These are phyloP conservation scores for Pandemis corylana DNA, from an alignment of 2,888 invertebrate species.

Conservation along the genomic window DNA sequence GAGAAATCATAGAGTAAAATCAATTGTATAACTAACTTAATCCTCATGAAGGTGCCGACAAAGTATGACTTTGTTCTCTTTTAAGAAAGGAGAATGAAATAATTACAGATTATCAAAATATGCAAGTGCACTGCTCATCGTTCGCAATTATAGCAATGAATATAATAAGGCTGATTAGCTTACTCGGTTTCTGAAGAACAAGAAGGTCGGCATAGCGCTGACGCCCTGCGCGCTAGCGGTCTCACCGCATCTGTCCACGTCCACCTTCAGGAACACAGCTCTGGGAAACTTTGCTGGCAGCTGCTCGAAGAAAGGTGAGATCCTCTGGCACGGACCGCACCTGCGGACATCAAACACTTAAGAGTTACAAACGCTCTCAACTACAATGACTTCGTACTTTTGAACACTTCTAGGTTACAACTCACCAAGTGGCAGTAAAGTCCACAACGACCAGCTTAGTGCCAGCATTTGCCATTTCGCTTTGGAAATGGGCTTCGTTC, in stretches of 20 bases:
- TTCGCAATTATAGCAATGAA: too few species aligned
- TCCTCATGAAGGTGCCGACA: too few species aligned
- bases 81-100: too few species aligned
- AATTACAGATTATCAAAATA: too few species aligned
- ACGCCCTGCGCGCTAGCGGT: constrained; percentile 93
- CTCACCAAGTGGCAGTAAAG: constrained; percentile 96
- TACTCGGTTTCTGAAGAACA: constrained; percentile 95
- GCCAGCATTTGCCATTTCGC: constrained; percentile 93
- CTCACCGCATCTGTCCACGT: too few species aligned
- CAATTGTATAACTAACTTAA: too few species aligned
- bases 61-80: too few species aligned
- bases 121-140: too few species aligned
- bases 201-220: constrained; percentile 99
- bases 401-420: constrained; percentile 57
- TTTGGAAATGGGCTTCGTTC: constrained; percentile 93
- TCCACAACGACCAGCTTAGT: constrained; percentile 96
- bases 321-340: constrained; percentile 98
- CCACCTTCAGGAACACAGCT: constrained; percentile 96
- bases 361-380: constrained; percentile 30
- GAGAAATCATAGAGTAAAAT: too few species aligned
- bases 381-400: constrained; percentile 55
- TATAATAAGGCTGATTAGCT: constrained; percentile 38
- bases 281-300: constrained; percentile 94
- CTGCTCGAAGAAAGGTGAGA: constrained; percentile 97
- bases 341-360: constrained; percentile 74